Conservation (phyloP, 2,797 vertebrate genomes). For the Sebastes nivosus region DNA sequence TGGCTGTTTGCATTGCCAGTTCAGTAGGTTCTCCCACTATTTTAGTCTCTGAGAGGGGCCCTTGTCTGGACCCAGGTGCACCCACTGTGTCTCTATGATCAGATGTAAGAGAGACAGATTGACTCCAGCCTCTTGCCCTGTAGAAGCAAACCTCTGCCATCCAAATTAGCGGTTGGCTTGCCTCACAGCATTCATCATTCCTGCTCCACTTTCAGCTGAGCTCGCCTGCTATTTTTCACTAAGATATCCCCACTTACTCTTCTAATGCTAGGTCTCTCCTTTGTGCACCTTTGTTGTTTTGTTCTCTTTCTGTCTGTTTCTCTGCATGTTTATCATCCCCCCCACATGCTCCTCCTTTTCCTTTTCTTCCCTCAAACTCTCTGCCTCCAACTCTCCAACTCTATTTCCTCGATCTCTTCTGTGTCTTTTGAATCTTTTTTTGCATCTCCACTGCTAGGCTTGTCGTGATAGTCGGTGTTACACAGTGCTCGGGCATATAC, state of each 20-base stretch:
- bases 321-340: neutral
- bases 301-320: slow-evolving; percentile 34
- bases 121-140: slow-evolving; percentile 41
- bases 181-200: slow-evolving; percentile 70
- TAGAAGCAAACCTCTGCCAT: slow-evolving; percentile 58
- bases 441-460: neutral
- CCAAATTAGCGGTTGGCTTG: slow-evolving; percentile 60
- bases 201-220: slow-evolving; percentile 67
- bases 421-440: neutral
- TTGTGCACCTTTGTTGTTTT: slow-evolving; percentile 39
- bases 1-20: slow-evolving; percentile 1
- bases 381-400: neutral
- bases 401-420: neutral
- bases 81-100: slow-evolving; percentile 48
- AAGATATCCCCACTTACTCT: slow-evolving; percentile 61
- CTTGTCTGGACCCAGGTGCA: slow-evolving; percentile 59
- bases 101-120: slow-evolving; percentile 59
- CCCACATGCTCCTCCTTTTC: neutral
- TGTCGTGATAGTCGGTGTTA: neutral
- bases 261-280: slow-evolving; percentile 45
- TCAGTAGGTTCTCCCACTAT: slow-evolving; percentile 2
- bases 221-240: slow-evolving; percentile 65
- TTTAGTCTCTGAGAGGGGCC: slow-evolving; percentile 19
- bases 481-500: neutral
- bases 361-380: neutral